phyloP scores from a whole-genome alignment of 2,888 invertebrate genomes.

The Eupithecia insigniata region DNA sequence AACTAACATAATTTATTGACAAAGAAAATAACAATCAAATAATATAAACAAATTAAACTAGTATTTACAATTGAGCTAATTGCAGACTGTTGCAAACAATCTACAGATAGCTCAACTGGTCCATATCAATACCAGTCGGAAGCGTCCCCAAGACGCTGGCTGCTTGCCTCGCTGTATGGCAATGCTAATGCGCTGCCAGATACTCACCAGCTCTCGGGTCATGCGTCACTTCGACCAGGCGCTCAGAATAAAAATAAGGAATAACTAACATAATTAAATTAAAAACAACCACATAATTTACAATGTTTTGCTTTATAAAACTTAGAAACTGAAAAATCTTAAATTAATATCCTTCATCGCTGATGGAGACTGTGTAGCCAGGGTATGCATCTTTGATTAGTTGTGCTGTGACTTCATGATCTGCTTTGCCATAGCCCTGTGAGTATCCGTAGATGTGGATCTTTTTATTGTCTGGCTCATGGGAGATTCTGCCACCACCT shows the following conservation, averaged over 20 bases:
- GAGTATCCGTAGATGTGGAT: conserved; percentile 97
- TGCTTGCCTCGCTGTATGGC: too few species aligned
- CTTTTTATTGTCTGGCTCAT: conserved; percentile 89
- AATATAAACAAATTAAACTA: too few species aligned
- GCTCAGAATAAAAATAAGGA: too few species aligned
- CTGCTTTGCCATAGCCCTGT: conserved; percentile 94
- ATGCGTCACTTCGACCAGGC: too few species aligned
- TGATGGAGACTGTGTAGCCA: conserved; percentile 90
- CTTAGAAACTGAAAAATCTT: neutral
- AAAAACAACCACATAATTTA: neutral
- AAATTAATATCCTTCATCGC: conserved; percentile 90
- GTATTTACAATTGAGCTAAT: too few species aligned
- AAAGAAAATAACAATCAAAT: too few species aligned
- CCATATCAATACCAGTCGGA: too few species aligned
- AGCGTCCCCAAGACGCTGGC: too few species aligned
- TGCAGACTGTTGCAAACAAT: too few species aligned
- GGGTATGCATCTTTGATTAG: conserved; percentile 89
- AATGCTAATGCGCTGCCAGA: too few species aligned
- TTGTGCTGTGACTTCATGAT: conserved; percentile 90
- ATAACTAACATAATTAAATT: neutral
- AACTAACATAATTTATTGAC: neutral
- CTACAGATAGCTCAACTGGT: too few species aligned
- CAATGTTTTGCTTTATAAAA: neutral
- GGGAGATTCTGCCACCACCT: conserved; percentile 96
- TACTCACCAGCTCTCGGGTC: too few species aligned